Conservation (phyloP, 2,113 vertebrate species). For the Scolopax mira region DNA sequence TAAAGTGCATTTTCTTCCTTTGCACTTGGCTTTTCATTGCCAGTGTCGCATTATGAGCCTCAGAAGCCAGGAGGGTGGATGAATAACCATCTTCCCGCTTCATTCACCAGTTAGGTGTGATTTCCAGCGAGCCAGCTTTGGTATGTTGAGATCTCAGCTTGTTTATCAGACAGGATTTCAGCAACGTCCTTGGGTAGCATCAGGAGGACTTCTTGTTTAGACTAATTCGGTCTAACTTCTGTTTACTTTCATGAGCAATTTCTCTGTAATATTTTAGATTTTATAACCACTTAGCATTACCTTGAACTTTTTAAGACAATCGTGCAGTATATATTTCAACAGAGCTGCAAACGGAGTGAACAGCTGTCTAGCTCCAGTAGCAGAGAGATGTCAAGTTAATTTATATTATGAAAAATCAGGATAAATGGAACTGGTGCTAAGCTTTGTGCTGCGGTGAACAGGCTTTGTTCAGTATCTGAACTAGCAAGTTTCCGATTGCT, state of each 20-base stretch:
- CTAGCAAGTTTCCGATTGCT: not conserved
- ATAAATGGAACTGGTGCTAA: not conserved
- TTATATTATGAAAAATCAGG: not conserved
- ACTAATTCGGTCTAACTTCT: not conserved
- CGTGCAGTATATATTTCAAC: not conserved
- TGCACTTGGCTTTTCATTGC: not conserved
- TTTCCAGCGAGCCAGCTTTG: not conserved
- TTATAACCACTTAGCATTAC: not conserved
- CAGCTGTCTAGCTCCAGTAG: not conserved
- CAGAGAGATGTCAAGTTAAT: not conserved
- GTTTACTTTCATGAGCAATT: not conserved
- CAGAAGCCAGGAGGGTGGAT: not conserved
- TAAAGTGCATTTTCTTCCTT: not conserved
- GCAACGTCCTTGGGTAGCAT: slow-evolving; percentile 28
- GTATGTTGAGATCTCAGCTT: not conserved
- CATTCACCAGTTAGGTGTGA: slow-evolving; percentile 6
- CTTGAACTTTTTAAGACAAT: not conserved
- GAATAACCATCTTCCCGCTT: not conserved
- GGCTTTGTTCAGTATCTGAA: not conserved
- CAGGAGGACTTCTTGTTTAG: slow-evolving; percentile 49
- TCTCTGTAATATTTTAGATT: not conserved
- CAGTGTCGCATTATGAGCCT: rapidly evolving
- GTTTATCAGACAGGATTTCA: slow-evolving; percentile 54
- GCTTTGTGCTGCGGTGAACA: not conserved
- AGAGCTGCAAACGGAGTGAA: not conserved